Conservation (phyloP, 2,113 vertebrate species). For the Saguinus imperator region DNA sequence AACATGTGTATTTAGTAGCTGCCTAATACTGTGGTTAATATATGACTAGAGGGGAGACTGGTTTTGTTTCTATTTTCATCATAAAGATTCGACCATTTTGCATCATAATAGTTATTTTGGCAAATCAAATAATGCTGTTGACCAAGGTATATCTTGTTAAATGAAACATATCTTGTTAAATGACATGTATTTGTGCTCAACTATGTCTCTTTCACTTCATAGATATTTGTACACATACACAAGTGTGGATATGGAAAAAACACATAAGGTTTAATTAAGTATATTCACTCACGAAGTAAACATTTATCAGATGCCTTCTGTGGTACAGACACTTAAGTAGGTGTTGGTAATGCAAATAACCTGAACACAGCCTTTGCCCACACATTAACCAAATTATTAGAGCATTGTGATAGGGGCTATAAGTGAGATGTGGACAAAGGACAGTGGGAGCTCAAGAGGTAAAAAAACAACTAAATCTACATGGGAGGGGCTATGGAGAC, state of each 20-base stretch:
- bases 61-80: conserved; percentile 7
- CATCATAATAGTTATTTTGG: conserved; percentile 22
- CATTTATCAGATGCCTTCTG: neutral
- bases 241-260: neutral
- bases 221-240: neutral
- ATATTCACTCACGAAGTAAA: neutral
- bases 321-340: neutral
- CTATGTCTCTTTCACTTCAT: neutral
- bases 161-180: neutral
- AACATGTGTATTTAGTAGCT: neutral
- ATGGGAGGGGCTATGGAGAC: neutral
- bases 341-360: neutral
- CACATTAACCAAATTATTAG: neutral
- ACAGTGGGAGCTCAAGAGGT: neutral
- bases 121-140: neutral
- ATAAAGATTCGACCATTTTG: neutral
- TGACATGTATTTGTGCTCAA: neutral
- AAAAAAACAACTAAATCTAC: neutral
- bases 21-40: neutral
- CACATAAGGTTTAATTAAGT: neutral
- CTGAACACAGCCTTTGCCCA: neutral
- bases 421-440: neutral
- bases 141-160: neutral
- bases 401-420: neutral
- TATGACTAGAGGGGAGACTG: neutral